Conservation (phyloP, 2,797 vertebrate genomes). For the Anguilla obscura region DNA sequence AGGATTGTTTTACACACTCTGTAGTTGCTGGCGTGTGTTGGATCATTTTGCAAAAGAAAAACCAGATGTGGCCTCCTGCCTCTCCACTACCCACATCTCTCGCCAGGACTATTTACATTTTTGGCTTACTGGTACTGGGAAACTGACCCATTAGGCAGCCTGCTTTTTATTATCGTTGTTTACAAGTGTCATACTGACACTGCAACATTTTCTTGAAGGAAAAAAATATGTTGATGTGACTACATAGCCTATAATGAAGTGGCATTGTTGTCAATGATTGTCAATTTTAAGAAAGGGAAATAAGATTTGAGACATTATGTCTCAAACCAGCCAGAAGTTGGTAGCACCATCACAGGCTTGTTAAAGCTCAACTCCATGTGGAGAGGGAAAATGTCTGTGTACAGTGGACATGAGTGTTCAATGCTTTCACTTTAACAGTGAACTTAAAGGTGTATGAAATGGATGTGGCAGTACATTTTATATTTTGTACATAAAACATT, state of each 20-base stretch:
- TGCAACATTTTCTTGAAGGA: slow-evolving; percentile 3
- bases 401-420: neutral
- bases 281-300: neutral
- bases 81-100: slow-evolving; percentile 47
- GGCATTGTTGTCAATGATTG: neutral
- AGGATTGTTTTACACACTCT: slow-evolving; percentile 50
- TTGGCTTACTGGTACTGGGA: slow-evolving; percentile 48
- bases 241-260: neutral
- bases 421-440: neutral
- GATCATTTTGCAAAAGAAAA: slow-evolving; percentile 49
- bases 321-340: neutral
- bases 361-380: neutral
- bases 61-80: slow-evolving; percentile 57
- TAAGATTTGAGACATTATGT: neutral
- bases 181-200: slow-evolving; percentile 43
- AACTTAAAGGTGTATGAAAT: neutral
- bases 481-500: slow-evolving; percentile 2
- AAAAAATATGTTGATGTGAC: neutral
- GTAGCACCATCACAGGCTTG: neutral
- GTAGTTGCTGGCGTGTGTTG: slow-evolving; percentile 49
- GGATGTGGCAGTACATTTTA: neutral
- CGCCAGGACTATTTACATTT: slow-evolving; percentile 53
- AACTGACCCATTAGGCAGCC: slow-evolving; percentile 52
- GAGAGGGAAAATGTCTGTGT: neutral
- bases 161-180: slow-evolving; percentile 47